A percentile compares a stretch with the other conserved stretches of the same genome.
These are phyloP conservation scores for Megalonaias nervosa DNA, from an alignment of 1,140 invertebrate species.

Conservation along the genomic window DNA sequence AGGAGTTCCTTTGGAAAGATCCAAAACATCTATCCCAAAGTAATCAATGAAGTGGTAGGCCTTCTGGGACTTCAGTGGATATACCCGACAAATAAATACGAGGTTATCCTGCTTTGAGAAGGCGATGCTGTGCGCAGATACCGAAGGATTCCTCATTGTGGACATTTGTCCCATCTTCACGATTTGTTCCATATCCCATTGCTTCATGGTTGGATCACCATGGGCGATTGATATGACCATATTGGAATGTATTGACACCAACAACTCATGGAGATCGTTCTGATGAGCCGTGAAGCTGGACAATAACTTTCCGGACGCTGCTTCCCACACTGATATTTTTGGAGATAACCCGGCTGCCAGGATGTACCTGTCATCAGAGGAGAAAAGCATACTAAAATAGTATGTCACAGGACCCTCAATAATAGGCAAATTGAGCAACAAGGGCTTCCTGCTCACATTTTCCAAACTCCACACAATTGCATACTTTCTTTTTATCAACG, in stretches of 20 bases:
- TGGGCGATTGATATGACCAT: constrained; percentile 12
- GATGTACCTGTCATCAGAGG: constrained; percentile 23
- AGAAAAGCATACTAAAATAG: constrained; percentile 24
- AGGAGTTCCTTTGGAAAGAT: constrained; percentile 25
- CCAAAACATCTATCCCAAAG: constrained; percentile 22
- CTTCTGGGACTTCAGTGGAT: constrained; percentile 29
- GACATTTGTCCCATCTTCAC: constrained; percentile 34
- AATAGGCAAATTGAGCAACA: constrained; percentile 18
- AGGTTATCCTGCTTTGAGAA: constrained; percentile 29
- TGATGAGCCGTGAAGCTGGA: constrained; percentile 22
- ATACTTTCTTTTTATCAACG: constrained; percentile 30
- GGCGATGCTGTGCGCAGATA: constrained; percentile 25
- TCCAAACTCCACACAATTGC: constrained; percentile 32
- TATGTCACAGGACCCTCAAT: constrained; percentile 14
- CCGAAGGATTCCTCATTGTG: background rate
- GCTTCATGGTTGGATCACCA: constrained; percentile 20
- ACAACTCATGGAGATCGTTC: constrained; percentile 26
- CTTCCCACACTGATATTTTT: constrained; percentile 34
- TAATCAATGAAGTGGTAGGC: constrained; percentile 37
- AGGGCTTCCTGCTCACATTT: constrained; percentile 32
- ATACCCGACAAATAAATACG: constrained; percentile 21
- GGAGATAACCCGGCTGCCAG: constrained; percentile 29
- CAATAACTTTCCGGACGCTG: constrained; percentile 15
- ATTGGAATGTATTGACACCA: constrained; percentile 5
- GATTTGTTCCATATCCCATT: constrained; percentile 30